Conservation (phyloP, 2,888 invertebrate species). For the Oscheius sp. region DNA sequence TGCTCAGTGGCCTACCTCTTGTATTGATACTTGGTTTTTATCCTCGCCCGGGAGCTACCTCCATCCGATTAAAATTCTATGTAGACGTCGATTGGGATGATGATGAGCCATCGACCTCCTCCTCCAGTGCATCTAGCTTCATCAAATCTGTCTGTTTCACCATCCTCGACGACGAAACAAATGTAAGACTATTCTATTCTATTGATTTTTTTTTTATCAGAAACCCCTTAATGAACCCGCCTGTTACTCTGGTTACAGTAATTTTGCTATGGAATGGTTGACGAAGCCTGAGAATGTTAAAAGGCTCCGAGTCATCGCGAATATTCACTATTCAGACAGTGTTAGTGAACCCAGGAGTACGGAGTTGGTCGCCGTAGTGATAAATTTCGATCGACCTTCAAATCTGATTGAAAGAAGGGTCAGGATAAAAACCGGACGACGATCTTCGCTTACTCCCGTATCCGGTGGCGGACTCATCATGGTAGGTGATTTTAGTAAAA, state of each 20-base stretch:
- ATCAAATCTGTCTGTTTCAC: conserved; percentile 40
- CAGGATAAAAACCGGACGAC: conserved; percentile 33
- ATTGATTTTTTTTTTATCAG: conserved; percentile 11
- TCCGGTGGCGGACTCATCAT: conserved; percentile 4
- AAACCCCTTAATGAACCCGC: conserved; percentile 45
- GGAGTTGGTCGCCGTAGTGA: conserved; percentile 39
- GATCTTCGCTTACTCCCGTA: conserved; percentile 32
- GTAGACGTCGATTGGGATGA: conserved; percentile 48
- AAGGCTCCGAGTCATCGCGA: conserved; percentile 38
- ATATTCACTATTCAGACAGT: conserved; percentile 43
- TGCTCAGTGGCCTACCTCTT: conserved; percentile 18
- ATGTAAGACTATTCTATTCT: conserved; percentile 22
- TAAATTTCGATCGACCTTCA: conserved; percentile 33
- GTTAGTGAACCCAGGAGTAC: conserved; percentile 47
- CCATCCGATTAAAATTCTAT: conserved; percentile 45
- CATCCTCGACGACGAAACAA: conserved; percentile 38
- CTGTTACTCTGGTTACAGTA: conserved; percentile 37
- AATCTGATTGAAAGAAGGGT: conserved; percentile 39
- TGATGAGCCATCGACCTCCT: conserved; percentile 31
- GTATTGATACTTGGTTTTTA: conserved; percentile 43
- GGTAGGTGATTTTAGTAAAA: not conserved
- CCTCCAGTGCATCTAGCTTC: conserved; percentile 25
- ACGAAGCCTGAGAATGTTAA: conserved; percentile 35
- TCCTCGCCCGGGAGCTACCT: conserved; percentile 28
- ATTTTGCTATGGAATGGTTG: conserved; percentile 47